Evolutionary conservation across 2,797 vertebrate species (phyloP).

Genomic region (Tenualosa thibaudeaui): DNA sequence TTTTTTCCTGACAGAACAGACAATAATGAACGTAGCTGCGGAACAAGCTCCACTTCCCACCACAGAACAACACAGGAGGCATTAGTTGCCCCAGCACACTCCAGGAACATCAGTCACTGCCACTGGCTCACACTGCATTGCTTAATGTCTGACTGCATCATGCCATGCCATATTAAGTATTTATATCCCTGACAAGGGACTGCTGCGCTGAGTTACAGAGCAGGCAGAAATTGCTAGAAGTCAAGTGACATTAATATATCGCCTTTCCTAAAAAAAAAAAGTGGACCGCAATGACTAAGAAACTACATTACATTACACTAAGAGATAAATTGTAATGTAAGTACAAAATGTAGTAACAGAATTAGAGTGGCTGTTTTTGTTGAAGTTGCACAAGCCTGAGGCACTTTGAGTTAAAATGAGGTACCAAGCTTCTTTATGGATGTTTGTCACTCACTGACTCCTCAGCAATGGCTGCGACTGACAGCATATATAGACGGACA

Average conservation of each 20-base stretch:
- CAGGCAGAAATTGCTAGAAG: constrained; percentile 30
- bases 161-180: constrained; percentile 33
- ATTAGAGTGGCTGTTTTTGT: neutral
- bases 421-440: neutral
- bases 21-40: constrained; percentile 25
- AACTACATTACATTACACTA: neutral
- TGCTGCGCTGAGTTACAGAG: constrained; percentile 26
- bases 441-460: neutral
- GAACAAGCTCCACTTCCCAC: neutral
- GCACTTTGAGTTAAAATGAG: neutral
- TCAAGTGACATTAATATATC: constrained; percentile 23
- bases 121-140: neutral
- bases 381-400: neutral
- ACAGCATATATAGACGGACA: neutral
- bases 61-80: constrained; percentile 24
- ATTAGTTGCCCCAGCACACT: constrained; percentile 24
- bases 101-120: constrained; percentile 34
- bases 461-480: neutral
- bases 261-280: neutral
- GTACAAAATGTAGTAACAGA: neutral
- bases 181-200: constrained; percentile 27
- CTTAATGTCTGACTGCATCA: neutral
- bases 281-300: neutral
- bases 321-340: neutral
- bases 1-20: neutral